Evolutionary conservation across 2,888 invertebrate species (phyloP).

Genomic region (Salpingus planirostris): DNA sequence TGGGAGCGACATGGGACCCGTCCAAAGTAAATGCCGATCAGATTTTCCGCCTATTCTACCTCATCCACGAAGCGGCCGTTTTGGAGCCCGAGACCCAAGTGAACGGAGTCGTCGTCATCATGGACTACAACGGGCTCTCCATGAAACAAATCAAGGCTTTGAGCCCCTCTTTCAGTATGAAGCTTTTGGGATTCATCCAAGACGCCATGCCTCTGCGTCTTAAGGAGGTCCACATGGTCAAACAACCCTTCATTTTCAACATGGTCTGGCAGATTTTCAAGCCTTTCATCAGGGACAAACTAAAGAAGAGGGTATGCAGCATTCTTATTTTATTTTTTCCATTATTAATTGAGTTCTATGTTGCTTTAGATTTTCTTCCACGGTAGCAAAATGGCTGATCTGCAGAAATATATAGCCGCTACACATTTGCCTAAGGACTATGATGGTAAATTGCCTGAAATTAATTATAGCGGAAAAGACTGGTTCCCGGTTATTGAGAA

Average conservation of each 20-base stretch:
- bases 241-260: conserved; percentile 76
- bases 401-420: conserved; percentile 63
- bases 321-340: neutral
- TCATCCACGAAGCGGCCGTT: conserved; percentile 72
- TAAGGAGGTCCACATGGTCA: conserved; percentile 80
- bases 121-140: conserved; percentile 72
- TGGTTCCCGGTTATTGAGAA: conserved; percentile 66
- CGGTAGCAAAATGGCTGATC: conserved; percentile 64
- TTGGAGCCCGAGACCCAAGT: conserved; percentile 70
- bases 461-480: conserved; percentile 67
- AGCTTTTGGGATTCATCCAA: conserved; percentile 72
- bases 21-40: conserved; percentile 64
- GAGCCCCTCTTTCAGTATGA: conserved; percentile 65
- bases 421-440: conserved; percentile 66
- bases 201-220: conserved; percentile 78
- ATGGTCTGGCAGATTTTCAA: conserved; percentile 80
- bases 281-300: conserved; percentile 70
- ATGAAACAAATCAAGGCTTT: conserved; percentile 63
- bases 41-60: conserved; percentile 68
- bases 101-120: conserved; percentile 69
- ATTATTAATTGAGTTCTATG: neutral
- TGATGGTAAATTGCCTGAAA: conserved; percentile 62
- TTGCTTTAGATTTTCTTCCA: conserved; percentile 69
- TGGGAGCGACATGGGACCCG: conserved; percentile 70
- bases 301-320: conserved; percentile 61